Evolutionary conservation across 2,888 invertebrate species (phyloP).

Genomic region (Lasioglossum figueresi): DNA sequence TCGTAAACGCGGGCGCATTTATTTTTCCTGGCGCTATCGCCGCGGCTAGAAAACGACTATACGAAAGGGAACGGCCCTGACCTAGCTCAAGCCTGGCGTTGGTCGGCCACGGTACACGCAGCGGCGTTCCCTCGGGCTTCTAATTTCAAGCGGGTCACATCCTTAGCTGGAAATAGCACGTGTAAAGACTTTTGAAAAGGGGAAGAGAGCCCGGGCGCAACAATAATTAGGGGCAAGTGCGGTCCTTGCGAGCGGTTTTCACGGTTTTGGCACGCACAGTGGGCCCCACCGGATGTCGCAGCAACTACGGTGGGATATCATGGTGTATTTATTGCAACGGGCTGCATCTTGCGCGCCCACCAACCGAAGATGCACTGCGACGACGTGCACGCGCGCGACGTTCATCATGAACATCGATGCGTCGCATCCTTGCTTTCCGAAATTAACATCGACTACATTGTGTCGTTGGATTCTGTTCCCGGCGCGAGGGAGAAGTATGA

Average conservation of each 20-base stretch:
- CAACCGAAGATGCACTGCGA: constrained; percentile 44
- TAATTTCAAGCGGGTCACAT: constrained; percentile 67
- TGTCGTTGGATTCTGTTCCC: constrained; percentile 30
- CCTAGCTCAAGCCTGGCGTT: constrained; percentile 64
- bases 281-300: constrained; percentile 67
- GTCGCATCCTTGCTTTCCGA: constrained; percentile 57
- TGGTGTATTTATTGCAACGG: constrained; percentile 69
- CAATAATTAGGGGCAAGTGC: constrained; percentile 66
- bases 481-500: not conserved
- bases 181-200: constrained; percentile 39
- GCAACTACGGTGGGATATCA: constrained; percentile 12
- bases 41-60: not conserved
- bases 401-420: constrained; percentile 62
- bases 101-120: not conserved
- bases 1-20: constrained; percentile 14
- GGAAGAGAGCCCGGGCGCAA: constrained; percentile 24
- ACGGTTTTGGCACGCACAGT: constrained; percentile 70
- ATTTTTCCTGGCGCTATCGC: constrained; percentile 13
- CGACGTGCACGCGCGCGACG: constrained; percentile 56
- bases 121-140: constrained; percentile 51
- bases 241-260: constrained; percentile 33
- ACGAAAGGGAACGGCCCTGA: constrained; percentile 62
- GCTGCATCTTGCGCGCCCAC: constrained; percentile 41
- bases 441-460: constrained; percentile 65
- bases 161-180: constrained; percentile 67